Evolutionary conservation across 2,113 vertebrate species (phyloP), one percentile per base, ranked within the genome.

Genomic region (Heterocephalus glaber): DNA sequence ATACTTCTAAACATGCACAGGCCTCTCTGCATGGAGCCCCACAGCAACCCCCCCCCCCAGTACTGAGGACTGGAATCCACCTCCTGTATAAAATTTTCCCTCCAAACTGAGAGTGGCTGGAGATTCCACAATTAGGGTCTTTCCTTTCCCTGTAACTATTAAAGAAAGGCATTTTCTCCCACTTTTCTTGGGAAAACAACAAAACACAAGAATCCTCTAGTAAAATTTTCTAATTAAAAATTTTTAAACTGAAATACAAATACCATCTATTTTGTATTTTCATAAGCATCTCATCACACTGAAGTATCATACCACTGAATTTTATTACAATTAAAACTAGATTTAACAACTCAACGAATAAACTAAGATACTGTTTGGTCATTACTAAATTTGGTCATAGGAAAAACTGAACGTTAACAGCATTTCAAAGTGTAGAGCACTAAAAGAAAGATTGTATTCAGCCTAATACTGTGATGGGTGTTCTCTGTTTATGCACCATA

Each of bases 401-500:
- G 65, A 74, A 84, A 86, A 58, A 81, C 44, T 12, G 13, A 89
- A 61, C 28, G 85, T 28, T 44, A 90, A 74, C 30, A 92, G 54
- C 66, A 95, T 96, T 80, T 63, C 41, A 20, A 1, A 11, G 33
- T 63, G 7, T 47, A 89, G 44, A 81, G 65, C 20, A 89, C 58
- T 63, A 87, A 83, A 0, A 60, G 82, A 97, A 94, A 68, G 20
- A 49, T 1, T 58, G 84, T 86, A 92, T 70, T 72, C 94, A 92
- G 89, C 82, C 44, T 80, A 33, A n/a, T 80, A 84, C 0, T 82
- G 63, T 13, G 92, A 61, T 35, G 54, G 68, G 41, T 96, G 86
- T 90, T 81, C 63, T 86, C 84, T 77, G 38, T 82, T 97, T 97
- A 79, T 89, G 83, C 85, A 97, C 91, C 35, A 97, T 94, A 95